Percentiles rank a stretch among this genome's conserved stretches.
Evolutionary conservation across 2,888 invertebrate genomes (phyloP).

Genomic region (Allacma fusca): DNA sequence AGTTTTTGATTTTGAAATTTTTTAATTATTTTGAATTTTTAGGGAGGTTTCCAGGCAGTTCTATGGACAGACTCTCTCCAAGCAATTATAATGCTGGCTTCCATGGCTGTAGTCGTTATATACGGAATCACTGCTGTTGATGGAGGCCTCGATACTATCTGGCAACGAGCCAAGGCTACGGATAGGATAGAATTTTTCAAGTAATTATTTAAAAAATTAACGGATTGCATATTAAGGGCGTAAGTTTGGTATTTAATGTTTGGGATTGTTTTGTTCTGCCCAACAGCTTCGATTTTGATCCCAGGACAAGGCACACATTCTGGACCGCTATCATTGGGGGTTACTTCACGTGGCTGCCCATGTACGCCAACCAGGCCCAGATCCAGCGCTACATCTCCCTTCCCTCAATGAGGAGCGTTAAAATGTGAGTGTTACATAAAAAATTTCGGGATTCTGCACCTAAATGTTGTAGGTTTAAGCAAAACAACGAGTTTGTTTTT

Average conservation of each 20-base stretch:
- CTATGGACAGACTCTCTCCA: constrained; percentile 56
- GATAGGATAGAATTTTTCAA: constrained; percentile 55
- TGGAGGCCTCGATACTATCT: constrained; percentile 54
- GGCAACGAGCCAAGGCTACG: constrained; percentile 48
- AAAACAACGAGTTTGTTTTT: no score
- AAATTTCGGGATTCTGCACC: no score
- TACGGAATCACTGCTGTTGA: constrained; percentile 50
- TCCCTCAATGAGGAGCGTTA: constrained; percentile 48
- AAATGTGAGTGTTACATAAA: constrained; percentile 51
- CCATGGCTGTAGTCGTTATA: constrained; percentile 50
- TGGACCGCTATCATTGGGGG: constrained; percentile 58
- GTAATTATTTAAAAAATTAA: constrained; percentile 48
- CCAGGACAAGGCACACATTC: constrained; percentile 54
- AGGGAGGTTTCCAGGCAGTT: constrained; percentile 52
- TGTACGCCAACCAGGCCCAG: constrained; percentile 60
- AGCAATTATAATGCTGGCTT: constrained; percentile 53
- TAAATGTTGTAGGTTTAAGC: no score
- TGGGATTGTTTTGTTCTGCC: no score
- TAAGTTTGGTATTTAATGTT: no score
- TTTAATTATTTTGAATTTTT: neutral
- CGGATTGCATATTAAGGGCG: no score
- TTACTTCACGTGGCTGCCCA: constrained; percentile 53
- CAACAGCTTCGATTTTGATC: constrained; percentile 56
- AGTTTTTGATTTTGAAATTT: constrained; percentile 5
- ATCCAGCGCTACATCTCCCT: constrained; percentile 60